Evolutionary conservation across 2,113 vertebrate genomes (phyloP).

Genomic region (Mesoclemmys tuberculata): DNA sequence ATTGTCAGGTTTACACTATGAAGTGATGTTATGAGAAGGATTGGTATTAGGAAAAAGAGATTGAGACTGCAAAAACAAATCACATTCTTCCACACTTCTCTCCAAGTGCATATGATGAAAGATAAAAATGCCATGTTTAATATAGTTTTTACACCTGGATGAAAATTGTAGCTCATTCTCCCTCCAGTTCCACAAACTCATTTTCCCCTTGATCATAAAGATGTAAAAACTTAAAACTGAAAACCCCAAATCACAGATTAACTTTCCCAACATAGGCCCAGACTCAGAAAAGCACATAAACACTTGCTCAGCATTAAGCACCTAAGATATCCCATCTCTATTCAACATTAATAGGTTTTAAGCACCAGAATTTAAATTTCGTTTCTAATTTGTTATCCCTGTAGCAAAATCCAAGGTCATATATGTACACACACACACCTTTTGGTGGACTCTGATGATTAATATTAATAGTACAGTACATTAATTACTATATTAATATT

Average conservation of each 20-base stretch:
- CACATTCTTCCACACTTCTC: background rate
- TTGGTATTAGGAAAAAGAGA: fast-evolving
- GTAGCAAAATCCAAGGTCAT: slow-evolving; percentile 43
- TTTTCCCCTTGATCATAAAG: fast-evolving
- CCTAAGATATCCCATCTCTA: background rate
- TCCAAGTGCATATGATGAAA: background rate
- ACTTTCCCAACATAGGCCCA: background rate
- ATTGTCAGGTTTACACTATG: background rate
- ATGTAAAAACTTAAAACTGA: background rate
- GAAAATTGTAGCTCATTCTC: fast-evolving
- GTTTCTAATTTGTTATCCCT: background rate
- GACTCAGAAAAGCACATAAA: background rate
- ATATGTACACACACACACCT: background rate
- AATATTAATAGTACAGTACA: background rate
- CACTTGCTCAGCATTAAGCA: background rate
- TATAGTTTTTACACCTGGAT: background rate
- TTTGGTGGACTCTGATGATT: background rate
- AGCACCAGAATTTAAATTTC: background rate
- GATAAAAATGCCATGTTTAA: background rate
- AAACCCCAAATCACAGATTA: background rate
- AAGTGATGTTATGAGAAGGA: background rate
- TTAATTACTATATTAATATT: background rate
- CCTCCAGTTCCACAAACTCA: background rate
- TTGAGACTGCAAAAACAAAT: background rate
- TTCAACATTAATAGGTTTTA: background rate